Evolutionary conservation across 1,140 invertebrate species (phyloP).

Genomic region (Microplitis demolitor): DNA sequence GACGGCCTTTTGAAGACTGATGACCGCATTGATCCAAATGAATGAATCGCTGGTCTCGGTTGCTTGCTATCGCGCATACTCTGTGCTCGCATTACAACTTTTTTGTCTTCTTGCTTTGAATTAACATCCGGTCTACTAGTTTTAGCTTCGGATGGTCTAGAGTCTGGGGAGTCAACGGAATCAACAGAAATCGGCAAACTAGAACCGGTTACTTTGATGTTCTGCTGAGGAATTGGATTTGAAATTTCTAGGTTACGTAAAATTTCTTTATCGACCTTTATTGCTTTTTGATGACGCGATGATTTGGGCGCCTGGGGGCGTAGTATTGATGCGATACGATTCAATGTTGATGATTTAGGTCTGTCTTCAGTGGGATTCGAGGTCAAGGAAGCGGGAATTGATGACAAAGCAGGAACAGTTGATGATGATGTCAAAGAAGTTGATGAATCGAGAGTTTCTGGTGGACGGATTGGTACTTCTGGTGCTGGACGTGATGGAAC

Average conservation of each 20-base stretch:
- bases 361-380: constrained; percentile 42
- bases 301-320: constrained; percentile 62
- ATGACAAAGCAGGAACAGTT: constrained; percentile 40
- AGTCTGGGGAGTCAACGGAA: constrained; percentile 45
- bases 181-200: constrained; percentile 62
- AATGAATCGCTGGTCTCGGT: constrained; percentile 68
- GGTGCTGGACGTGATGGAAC: constrained; percentile 63
- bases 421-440: constrained; percentile 16
- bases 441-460: constrained; percentile 28
- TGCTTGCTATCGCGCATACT: constrained; percentile 73
- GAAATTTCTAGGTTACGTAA: constrained; percentile 81
- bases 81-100: constrained; percentile 73
- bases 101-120: constrained; percentile 41
- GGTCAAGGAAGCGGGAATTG: constrained; percentile 35
- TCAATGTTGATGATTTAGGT: constrained; percentile 65
- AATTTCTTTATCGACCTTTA: constrained; percentile 71
- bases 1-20: constrained; percentile 66
- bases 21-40: constrained; percentile 77
- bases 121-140: no score
- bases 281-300: constrained; percentile 67
- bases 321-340: constrained; percentile 79
- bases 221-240: constrained; percentile 74
- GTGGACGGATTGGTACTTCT: constrained; percentile 59
- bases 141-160: no score
- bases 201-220: constrained; percentile 66